A percentile compares a stretch with the other conserved stretches of the same genome.
phyloP scores from a whole-genome alignment of 1,140 invertebrate species.

The Nilaparvata lugens region DNA sequence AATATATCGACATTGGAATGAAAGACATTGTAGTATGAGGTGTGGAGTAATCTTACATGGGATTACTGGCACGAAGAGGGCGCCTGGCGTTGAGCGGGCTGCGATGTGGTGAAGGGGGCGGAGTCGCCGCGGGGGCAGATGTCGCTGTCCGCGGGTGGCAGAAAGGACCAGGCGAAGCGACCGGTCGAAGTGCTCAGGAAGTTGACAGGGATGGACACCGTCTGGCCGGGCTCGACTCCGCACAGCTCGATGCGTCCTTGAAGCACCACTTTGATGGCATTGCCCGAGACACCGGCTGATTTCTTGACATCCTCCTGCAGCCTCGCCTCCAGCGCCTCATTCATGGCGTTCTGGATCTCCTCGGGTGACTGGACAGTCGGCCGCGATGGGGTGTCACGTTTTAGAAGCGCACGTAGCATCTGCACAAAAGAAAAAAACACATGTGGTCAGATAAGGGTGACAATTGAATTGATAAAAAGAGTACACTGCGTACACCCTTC shows the following conservation, averaged over 20 bases:
- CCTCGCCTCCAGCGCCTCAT: conserved; percentile 9
- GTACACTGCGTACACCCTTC: too few relatives aligned
- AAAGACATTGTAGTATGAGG: not conserved
- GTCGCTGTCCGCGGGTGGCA: conserved; percentile 10
- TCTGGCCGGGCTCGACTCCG: not conserved
- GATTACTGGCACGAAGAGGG: not conserved
- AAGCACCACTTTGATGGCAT: conserved; percentile 1
- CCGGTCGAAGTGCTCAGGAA: not conserved
- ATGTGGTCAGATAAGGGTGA: too few relatives aligned
- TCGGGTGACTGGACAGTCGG: not conserved
- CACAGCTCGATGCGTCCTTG: not conserved
- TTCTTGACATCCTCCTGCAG: conserved; percentile 6
- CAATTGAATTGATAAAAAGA: too few relatives aligned
- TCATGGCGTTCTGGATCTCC: conserved; percentile 15
- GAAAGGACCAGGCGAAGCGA: conserved; percentile 10
- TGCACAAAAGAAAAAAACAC: conserved; percentile 6
- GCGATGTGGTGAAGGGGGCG: not conserved
- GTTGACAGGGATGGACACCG: not conserved
- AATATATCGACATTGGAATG: not conserved
- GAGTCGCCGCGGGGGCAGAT: conserved; percentile 7
- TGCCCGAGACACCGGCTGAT: not conserved
- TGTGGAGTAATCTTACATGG: not conserved
- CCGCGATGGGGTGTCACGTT: not conserved
- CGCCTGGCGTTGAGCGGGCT: conserved; percentile 4
- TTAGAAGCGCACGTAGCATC: conserved; percentile 10